Conservation (phyloP, 1,140 invertebrate species). For the Dendrolimus kikuchii region DNA sequence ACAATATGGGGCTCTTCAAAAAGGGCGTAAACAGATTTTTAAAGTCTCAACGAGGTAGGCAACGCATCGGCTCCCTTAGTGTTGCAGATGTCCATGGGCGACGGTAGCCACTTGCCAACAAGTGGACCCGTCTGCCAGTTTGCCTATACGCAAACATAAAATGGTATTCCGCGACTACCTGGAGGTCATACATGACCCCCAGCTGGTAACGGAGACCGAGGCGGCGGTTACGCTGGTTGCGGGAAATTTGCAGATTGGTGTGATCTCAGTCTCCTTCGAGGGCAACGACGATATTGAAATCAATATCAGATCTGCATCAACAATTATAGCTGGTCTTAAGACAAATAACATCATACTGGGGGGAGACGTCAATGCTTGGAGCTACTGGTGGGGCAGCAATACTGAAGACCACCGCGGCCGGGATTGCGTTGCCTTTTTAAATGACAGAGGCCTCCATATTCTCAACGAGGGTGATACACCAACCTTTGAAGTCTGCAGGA, state of each 20-base stretch:
- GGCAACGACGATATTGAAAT: constrained; percentile 16
- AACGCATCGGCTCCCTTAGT: too few species aligned
- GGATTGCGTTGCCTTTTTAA: background rate
- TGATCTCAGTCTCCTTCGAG: constrained; percentile 27
- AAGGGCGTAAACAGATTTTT: too few species aligned
- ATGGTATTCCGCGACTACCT: constrained; percentile 16
- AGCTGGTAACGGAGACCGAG: constrained; percentile 22
- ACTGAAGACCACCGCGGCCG: constrained; percentile 7
- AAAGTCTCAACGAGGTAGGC: too few species aligned
- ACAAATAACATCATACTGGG: constrained; percentile 17
- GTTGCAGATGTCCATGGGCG: too few species aligned
- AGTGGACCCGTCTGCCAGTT: too few species aligned
- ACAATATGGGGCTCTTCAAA: too few species aligned
- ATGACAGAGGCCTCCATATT: constrained; percentile 6
- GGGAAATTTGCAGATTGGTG: constrained; percentile 10
- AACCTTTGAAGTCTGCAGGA: constrained; percentile 17
- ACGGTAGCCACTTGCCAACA: too few species aligned
- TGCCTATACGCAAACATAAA: too few species aligned
- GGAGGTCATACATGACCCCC: constrained; percentile 22
- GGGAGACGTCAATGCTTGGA: constrained; percentile 35
- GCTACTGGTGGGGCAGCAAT: constrained; percentile 26
- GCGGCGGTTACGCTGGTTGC: constrained; percentile 11
- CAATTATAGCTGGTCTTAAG: constrained; percentile 2
- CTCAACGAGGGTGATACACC: constrained; percentile 15
- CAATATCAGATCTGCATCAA: constrained; percentile 4